These are phyloP conservation scores for Drosophila eugracilis DNA, from an alignment of 1,140 invertebrate species.

Conservation along the genomic window DNA sequence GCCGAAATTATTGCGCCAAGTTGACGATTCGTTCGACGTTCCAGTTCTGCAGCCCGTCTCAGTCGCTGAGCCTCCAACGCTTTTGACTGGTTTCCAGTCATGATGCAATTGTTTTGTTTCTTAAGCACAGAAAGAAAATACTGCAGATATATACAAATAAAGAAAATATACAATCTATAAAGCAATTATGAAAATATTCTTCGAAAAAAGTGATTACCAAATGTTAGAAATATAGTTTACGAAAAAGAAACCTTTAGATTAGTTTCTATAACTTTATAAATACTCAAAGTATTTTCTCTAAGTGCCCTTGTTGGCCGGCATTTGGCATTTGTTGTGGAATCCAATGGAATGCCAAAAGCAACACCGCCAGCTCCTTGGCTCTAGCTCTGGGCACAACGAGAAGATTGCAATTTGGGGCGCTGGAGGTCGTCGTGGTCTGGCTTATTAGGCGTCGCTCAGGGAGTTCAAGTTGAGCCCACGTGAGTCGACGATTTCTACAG, in stretches of 20 bases:
- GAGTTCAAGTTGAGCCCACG: conserved; percentile 50
- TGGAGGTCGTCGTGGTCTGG: conserved; percentile 27
- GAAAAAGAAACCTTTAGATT: no score
- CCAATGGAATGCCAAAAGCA: conserved; percentile 61
- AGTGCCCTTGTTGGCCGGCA: conserved; percentile 42
- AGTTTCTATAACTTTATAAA: neutral
- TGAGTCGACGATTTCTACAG: neutral
- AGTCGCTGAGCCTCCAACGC: conserved; percentile 28
- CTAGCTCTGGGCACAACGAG: conserved; percentile 15
- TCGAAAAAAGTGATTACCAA: no score
- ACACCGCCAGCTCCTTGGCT: conserved; percentile 22
- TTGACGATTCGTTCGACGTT: conserved; percentile 57
- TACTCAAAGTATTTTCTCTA: neutral
- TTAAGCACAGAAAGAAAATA: conserved; percentile 5
- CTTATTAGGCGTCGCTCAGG: conserved; percentile 30
- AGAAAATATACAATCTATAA: neutral
- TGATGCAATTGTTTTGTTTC: conserved; percentile 64
- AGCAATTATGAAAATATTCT: neutral
- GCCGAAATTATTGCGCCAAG: conserved; percentile 68
- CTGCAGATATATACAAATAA: no score
- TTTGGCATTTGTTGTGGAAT: conserved; percentile 73
- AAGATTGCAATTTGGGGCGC: conserved; percentile 41
- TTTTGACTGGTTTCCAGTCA: conserved; percentile 63
- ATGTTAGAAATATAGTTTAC: no score
- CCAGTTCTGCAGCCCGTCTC: conserved; percentile 60